These are phyloP conservation scores for Polyommatus icarus DNA, from an alignment of 2,888 invertebrate species.

Conservation along the genomic window DNA sequence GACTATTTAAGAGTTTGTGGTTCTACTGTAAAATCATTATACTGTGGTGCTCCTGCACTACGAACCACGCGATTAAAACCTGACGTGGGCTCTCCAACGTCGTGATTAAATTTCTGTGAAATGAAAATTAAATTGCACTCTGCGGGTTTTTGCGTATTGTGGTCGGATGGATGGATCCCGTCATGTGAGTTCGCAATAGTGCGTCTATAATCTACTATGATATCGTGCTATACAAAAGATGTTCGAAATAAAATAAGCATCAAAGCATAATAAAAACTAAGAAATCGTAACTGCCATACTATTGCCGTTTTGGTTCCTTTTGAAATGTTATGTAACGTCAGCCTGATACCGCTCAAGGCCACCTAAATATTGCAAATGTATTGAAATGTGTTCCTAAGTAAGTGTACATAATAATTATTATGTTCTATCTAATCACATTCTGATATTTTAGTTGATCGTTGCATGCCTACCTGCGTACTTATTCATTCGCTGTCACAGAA, in stretches of 20 bases:
- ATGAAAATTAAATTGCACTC: conserved; percentile 16
- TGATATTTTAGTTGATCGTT: too few relatives aligned
- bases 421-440: too few relatives aligned
- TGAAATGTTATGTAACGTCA: too few relatives aligned
- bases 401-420: too few relatives aligned
- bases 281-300: too few relatives aligned
- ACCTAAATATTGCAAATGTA: too few relatives aligned
- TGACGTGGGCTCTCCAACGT: neutral
- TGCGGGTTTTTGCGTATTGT: conserved; percentile 3
- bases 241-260: neutral
- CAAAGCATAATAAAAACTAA: neutral
- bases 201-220: neutral
- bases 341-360: too few relatives aligned
- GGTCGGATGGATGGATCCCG: neutral
- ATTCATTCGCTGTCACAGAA: too few relatives aligned
- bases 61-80: conserved; percentile 7
- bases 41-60: neutral
- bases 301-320: too few relatives aligned
- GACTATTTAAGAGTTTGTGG: too few relatives aligned
- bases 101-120: conserved; percentile 15
- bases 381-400: too few relatives aligned
- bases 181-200: neutral
- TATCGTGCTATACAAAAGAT: neutral
- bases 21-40: neutral
- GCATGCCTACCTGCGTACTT: too few relatives aligned